Percentiles rank a stretch among this genome's conserved stretches.
phyloP scores from a whole-genome alignment of 1,140 invertebrate species.

The Lucilia sericata region DNA sequence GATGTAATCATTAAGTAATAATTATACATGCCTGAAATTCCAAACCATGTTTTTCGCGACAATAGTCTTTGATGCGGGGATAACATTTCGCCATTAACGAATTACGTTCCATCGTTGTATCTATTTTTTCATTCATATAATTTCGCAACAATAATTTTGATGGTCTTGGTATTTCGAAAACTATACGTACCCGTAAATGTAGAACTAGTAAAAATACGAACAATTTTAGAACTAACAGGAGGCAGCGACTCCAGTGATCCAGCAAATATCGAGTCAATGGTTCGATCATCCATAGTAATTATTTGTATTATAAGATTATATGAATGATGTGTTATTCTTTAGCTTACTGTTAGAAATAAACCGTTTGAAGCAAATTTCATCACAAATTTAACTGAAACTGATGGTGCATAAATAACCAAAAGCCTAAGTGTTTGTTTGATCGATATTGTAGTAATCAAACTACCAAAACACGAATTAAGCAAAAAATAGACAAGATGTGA shows the following conservation, averaged over 20 bases:
- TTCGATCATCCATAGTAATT: slow-evolving; percentile 86
- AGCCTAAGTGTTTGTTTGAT: not conserved
- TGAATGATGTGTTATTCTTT: not conserved
- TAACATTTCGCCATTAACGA: slow-evolving; percentile 99
- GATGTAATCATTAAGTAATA: no score
- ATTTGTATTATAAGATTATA: not conserved
- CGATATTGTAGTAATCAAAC: slow-evolving; percentile 35
- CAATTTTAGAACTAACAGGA: slow-evolving; percentile 96
- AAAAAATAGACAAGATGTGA: not conserved
- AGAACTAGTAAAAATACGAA: slow-evolving; percentile 97
- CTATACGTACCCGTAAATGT: slow-evolving; percentile 91
- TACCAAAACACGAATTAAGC: not conserved
- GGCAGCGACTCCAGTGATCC: slow-evolving; percentile 91
- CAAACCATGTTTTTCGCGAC: slow-evolving; percentile 95
- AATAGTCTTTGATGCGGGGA: slow-evolving; percentile 96
- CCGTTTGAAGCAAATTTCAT: not conserved
- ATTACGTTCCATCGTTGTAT: slow-evolving; percentile 97
- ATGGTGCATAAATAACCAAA: no score
- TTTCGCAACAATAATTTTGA: not conserved
- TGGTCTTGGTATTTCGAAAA: not conserved
- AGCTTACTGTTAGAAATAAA: not conserved
- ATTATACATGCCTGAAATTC: slow-evolving; percentile 89
- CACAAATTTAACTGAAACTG: not conserved
- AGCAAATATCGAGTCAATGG: slow-evolving; percentile 89
- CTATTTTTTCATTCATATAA: slow-evolving; percentile 69